Base-by-base conservation (phyloP, 2,888 invertebrate species). In the Eristalis arbustorum region DNA sequence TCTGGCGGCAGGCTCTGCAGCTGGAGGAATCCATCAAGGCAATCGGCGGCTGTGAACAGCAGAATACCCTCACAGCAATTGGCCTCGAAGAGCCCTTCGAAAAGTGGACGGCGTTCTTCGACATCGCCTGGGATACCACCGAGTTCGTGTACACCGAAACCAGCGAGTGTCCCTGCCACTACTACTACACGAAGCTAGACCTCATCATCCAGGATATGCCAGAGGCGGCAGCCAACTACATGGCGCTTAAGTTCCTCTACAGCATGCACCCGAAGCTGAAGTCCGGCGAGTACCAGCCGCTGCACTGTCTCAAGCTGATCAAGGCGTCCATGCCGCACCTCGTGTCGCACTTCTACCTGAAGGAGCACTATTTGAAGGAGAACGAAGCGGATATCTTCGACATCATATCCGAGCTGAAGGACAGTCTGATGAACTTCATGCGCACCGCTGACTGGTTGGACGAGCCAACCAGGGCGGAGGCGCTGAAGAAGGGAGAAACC, bases 171-270 rank as follows among this genome's bases (percentile, higher is more conserved):
- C 90, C 89, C 2, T 92, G 92, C 31, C 68, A 88, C 8, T 90
- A 64, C 56, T 90, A 88, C 31, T 92, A 92, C 42, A 28, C 34
- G 10, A 88, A 90, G 61, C 73, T 92, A 57, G 88, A 91, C 25
- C 78, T 85, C 37, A 88, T 91, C 40, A 91, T 90, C 14, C 64
- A 56, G 2, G 88, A 89, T 25, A 89, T 89, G 5, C 88, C 89
- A n/a, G 75, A 88, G 25, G 90, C 91, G 0, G 90, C 90, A 10
- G 92, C 92, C 13, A 92, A 92, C 78, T 92, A 92, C 72, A 84
- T 92, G 71, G 90, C 92, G n/a, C 80, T 92, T 84, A 90, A 89
- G 74, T 88, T 92, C 13, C 87, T 92, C 3, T 90, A 90, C 67
- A 68, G 73, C 1, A 89, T 92, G 91, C 91, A 92, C 62, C 88